Evolutionary conservation across 2,888 invertebrate species (phyloP).

Genomic region (Eucera pruinosa): DNA sequence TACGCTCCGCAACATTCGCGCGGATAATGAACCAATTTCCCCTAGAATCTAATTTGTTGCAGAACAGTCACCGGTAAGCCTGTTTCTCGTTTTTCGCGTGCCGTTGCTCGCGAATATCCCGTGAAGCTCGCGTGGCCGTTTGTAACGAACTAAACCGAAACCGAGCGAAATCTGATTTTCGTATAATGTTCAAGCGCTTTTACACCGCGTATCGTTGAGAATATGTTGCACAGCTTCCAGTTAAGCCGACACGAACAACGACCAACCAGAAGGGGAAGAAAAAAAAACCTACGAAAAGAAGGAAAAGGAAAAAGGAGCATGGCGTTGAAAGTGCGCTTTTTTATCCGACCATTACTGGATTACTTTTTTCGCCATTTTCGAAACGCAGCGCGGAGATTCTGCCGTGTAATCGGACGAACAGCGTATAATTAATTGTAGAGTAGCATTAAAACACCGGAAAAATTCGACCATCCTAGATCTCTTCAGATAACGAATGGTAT

Average conservation of each 20-base stretch:
- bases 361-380: constrained; percentile 28
- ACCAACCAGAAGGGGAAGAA: not conserved
- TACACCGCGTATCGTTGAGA: not conserved
- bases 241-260: constrained; percentile 2
- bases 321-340: not conserved
- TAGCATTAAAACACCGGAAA: constrained; percentile 56
- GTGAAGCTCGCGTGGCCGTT: not conserved
- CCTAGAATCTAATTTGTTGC: constrained; percentile 19
- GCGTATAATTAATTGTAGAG: constrained; percentile 65
- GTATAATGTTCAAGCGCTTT: constrained; percentile 22
- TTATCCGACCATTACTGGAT: constrained; percentile 21
- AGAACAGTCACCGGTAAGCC: constrained; percentile 4
- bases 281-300: too few relatives aligned
- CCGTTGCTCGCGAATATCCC: not conserved
- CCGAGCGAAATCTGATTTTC: constrained; percentile 15
- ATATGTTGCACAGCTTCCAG: not conserved
- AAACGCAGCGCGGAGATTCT: constrained; percentile 26
- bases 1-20: constrained; percentile 20
- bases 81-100: constrained; percentile 26
- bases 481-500: constrained; percentile 30
- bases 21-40: constrained; percentile 36
- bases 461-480: constrained; percentile 33
- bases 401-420: constrained; percentile 11
- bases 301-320: not conserved
- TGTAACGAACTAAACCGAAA: constrained; percentile 18